Percentiles rank a stretch among this genome's conserved stretches.
phyloP scores from a whole-genome alignment of 1,140 invertebrate genomes.

The Rhopalosiphum padi region DNA sequence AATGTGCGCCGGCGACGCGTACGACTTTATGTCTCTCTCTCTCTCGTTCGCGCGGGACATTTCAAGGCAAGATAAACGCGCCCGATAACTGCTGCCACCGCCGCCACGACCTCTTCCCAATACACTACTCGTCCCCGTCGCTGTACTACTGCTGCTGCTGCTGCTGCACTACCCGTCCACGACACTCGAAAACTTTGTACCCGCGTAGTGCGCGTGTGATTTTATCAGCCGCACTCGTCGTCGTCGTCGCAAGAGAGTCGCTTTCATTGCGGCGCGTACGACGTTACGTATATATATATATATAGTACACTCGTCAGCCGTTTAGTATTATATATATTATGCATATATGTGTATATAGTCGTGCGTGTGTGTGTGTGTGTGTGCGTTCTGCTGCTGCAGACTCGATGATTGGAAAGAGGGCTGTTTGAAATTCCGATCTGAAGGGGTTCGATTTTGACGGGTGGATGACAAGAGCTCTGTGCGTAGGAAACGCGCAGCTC shows the following conservation, averaged over 20 bases:
- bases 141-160: too few relatives aligned
- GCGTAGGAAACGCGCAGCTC: neutral
- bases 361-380: too few relatives aligned
- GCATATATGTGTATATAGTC: neutral
- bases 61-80: neutral
- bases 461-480: conserved; percentile 9
- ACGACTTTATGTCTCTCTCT: neutral
- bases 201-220: neutral
- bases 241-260: neutral
- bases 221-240: neutral
- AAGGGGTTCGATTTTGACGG: conserved; percentile 43
- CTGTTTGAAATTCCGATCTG: conserved; percentile 32
- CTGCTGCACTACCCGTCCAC: too few relatives aligned
- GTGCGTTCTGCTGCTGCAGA: too few relatives aligned
- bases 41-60: neutral
- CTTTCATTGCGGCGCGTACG: neutral
- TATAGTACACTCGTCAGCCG: neutral
- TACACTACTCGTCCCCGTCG: neutral
- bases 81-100: neutral
- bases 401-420: conserved; percentile 14
- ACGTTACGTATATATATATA: too few relatives aligned
- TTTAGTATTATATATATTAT: neutral
- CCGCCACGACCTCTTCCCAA: neutral
- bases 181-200: neutral
- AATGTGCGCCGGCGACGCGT: too few relatives aligned